Evolutionary conservation across 92 coral and sea anemone genomes (phyloP), one percentile per base, ranked within the genome.

Genomic region (Plumapathes pennacea): DNA sequence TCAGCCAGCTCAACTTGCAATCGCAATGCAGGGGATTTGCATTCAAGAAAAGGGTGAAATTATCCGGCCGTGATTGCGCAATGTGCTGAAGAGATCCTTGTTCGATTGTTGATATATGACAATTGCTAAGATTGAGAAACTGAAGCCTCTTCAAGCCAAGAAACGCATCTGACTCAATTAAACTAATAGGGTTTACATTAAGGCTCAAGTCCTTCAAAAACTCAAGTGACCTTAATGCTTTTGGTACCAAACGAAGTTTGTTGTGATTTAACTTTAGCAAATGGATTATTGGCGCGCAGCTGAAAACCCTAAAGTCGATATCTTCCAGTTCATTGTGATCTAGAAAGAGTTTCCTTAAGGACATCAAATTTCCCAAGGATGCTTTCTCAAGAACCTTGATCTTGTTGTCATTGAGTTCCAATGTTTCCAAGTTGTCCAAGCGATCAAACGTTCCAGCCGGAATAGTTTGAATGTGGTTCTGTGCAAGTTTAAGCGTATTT

Each of bases 11-110:
- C 32, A 76, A 40, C 13, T 53, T 67, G 32, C 95, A 86, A 38
- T 86, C 74, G 54, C 95, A 86, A 4, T 70, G 31, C 4, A 86
- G n/a, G 15, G 89, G 85, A 40, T 86, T 86, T 10, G 55, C 75
- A 18, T 55, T 5, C 0, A 86, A 32, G 46, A 44, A 41, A 18
- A 86, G 25, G n/a, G 27, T 17, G 1, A 17, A 52, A 7, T 60
- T 38, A 1, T 36, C 36, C n/a, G n/a, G n/a, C n/a, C n/a, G n/a
- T n/a, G n/a, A n/a, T n/a, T n/a, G n/a, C 45, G 56, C 53, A 49
- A 86, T 58, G 0, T 36, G 54, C 24, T 31, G 25, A 26, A 76
- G 59, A 31, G 75, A 57, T 24, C 62, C 81, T 46, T 66, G 36
- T 23, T 71, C 69, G 25, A 86, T 62, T 14, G 53, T 38, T 6